A percentile compares a stretch with the other conserved stretches of the same genome.
Conservation (phyloP, 2,888 invertebrate species). For the Ariolimax columbianus region DNA sequence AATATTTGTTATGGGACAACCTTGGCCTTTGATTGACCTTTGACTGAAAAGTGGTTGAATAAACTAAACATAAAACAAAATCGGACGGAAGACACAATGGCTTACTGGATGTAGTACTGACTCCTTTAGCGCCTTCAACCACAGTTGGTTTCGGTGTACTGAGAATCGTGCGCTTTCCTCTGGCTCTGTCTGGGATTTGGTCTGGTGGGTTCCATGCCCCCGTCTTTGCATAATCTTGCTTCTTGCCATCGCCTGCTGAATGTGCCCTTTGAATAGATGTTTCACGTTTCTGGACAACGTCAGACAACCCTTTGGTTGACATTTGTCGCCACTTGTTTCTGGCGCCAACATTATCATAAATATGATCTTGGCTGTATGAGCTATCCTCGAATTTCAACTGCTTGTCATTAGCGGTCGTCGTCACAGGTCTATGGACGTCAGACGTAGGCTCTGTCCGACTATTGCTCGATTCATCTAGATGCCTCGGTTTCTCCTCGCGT, state of each 20-base stretch:
- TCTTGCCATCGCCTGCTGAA: background rate
- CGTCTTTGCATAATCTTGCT: background rate
- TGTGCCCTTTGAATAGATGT: background rate
- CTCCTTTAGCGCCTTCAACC: background rate
- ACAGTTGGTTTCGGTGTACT: background rate
- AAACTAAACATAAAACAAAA: too few relatives aligned
- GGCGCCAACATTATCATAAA: conserved; percentile 25
- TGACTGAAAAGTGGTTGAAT: too few relatives aligned
- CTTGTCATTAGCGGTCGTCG: background rate
- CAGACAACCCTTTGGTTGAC: background rate
- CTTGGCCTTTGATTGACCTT: too few relatives aligned
- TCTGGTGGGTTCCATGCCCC: conserved; percentile 23
- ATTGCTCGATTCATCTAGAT: background rate
- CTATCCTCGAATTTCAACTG: background rate
- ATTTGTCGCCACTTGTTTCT: conserved; percentile 34
- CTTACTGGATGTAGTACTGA: conserved; percentile 3
- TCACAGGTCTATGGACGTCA: background rate
- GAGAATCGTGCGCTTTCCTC: conserved; percentile 19
- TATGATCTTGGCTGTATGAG: conserved; percentile 12
- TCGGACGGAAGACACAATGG: background rate
- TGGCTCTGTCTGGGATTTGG: conserved; percentile 42
- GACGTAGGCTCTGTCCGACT: background rate
- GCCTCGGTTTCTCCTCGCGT: conserved; percentile 1
- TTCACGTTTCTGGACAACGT: background rate
- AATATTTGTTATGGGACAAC: too few relatives aligned